Base-by-base conservation (phyloP, 1,140 invertebrate genomes). In the Drosophila sucinea region DNA sequence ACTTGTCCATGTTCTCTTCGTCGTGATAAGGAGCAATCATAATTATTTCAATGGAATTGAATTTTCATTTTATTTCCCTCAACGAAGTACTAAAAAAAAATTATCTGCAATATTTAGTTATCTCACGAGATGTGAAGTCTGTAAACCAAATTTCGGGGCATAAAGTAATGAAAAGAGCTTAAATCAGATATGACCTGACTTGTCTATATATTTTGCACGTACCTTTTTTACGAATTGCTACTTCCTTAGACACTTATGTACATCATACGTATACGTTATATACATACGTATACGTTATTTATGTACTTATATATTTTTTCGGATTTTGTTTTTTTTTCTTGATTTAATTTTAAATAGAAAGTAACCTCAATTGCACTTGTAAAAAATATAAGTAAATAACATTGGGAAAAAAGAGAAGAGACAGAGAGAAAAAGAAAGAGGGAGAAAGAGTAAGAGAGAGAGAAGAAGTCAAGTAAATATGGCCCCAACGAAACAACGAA, bases 331-430 rank as follows among this genome's bases (percentile, higher is more conserved):
- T 62, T 44, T 61, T 29, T 32, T 44, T 47, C 17, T 51, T 63
- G 41, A 63, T 51, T 63, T 63, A 54, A 63, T 63, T 63, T 63
- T 63, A 63, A 47, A 63, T 63, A 63, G 61, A 63, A 63, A 63
- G 61, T 63, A 63, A 63, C 61, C 61, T 63, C 61, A 63, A 63
- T 63, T 63, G 61, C 61, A 63, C 40, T 51, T 47, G 61, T 44
- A 41, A 47, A 47, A 63, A 44, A 44, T 44, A 63, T 51, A 63
- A 63, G 61, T 63, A 63, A 58, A 58, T 58, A 58, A 58, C 56
- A 58, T 58, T 58, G 44, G 56, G 56, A 35, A 58, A 58, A 58
- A 35, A 57, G 30, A 57, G 30, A 57, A 56, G 29, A 6, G 5
- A 23, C 5, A 47, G 17, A 6, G 6, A 51, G 23, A 27, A n/a